Evolutionary conservation across 23 tunicate species (phyloP), one percentile per base, ranked within the genome.

Genomic region (Trididemnum nubilum): DNA sequence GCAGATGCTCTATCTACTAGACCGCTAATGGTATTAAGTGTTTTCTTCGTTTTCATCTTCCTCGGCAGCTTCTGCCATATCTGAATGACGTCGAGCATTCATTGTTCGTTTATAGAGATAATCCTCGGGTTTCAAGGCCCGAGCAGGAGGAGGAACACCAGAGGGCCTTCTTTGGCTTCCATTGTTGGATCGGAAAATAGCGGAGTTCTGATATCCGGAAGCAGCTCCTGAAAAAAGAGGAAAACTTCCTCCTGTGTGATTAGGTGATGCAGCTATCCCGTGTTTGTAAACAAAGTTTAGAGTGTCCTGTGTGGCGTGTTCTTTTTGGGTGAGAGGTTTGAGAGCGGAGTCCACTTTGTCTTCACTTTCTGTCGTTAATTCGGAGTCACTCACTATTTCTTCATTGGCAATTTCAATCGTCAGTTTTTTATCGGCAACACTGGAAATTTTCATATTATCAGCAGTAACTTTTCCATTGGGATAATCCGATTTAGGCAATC

Each of bases 101-200:
- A 77, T 2, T 2, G 65, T 77, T 77, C 54, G 52, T 30, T 77
- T 50, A 29, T 52, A 69, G 21, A 89, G 59, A 63, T 70, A 83
- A 54, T 89, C 94, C 0, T 83, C 65, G 1, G 81, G 83, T 44
- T 83, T 83, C 28, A 89, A 54, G 27, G 58, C 94, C 35, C 94
- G 51, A 34, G 85, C 79, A 2, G 94, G 94, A 28, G 94, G 94
- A 19, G 94, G 94, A 33, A 89, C 85, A 0, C 94, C 94, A n/a
- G 94, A 89, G 1, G 87, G 79, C 34, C 94, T 64, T 51, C 94
- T 65, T 44, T 76, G 72, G 21, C 82, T 65, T 3, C 82, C 54
- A 33, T 54, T 52, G 24, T 34, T 25, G 40, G 52, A 26, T 15
- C 28, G 35, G n/a, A 35, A 18, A 2, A 28, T 33, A 5, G 27